Evolutionary conservation across 2,113 vertebrate genomes (phyloP), one percentile per base, ranked within the genome.

Genomic region (Sinocyclocheilus anophthalmus): DNA sequence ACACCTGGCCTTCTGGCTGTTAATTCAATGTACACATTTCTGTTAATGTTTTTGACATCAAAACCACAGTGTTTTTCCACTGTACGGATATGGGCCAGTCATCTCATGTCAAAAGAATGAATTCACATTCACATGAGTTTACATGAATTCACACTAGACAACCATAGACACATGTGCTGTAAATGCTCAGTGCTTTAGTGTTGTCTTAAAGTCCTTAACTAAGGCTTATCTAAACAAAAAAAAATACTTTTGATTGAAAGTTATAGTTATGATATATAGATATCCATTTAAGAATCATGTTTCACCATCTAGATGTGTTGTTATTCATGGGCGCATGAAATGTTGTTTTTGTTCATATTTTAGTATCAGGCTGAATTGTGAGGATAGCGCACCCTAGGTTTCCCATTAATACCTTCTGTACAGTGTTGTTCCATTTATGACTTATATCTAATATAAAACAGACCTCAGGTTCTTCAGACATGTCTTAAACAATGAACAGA

Each of bases 361-460:
- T 42, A 81, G 13, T 18, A 65, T 81, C 14, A 12, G 61, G 26
- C 4, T 83, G 20, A 70, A 48, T 83, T 11, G 11, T n/a, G 14
- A 11, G 20, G 26, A 37, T 37, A n/a, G 18, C 3, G 0, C 63
- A 55, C n/a, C 8, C 6, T 33, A 1, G 2, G 14, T 53, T 82
- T 37, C 14, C 16, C 11, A 37, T 50, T 55, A 70, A 26, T 81
- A 65, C 22, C 14, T 81, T 65, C 59, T 65, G 79, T 65, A 81
- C 13, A 16, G 18, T 59, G 9, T 33, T 3, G 12, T 24, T 37
- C 33, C 1, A 16, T 30, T 61, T 81, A 12, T 70, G 45, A 70
- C 65, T 16, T 83, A 1, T 16, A 53, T 69, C 26, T 70, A 70
- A 83, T 70, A 26, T 50, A 70, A 30, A 83, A 70, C 81, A 83